Percentiles rank a stretch among this genome's conserved stretches.
Evolutionary conservation across 2,888 invertebrate species (phyloP).

Genomic region (Hyposoter dolosus): DNA sequence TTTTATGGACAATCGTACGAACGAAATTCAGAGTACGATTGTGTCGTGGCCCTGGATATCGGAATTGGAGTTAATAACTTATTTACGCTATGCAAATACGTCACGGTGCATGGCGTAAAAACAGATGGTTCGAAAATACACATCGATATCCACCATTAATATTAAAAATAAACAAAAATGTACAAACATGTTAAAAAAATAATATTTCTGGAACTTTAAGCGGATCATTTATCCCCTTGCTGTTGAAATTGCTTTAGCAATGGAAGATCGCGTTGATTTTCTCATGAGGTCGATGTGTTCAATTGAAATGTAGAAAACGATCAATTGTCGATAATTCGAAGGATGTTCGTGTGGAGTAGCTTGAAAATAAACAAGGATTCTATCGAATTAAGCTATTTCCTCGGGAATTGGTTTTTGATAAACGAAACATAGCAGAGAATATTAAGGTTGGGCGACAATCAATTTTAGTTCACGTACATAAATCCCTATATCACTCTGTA

Average conservation of each 20-base stretch:
- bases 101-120: not conserved
- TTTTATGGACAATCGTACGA: slow-evolving; percentile 1
- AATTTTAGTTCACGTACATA: slow-evolving; percentile 18
- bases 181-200: not conserved
- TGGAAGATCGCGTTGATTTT: not conserved
- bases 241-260: not conserved
- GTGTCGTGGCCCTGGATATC: not conserved
- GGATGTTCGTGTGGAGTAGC: not conserved
- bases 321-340: not conserved
- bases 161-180: not conserved
- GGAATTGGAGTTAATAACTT: not conserved
- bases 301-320: not conserved
- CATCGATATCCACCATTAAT: not conserved
- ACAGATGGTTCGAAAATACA: no score
- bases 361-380: not conserved
- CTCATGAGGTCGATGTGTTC: not conserved
- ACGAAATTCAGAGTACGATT: slow-evolving; percentile 2
- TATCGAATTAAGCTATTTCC: not conserved
- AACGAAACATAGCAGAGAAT: not conserved
- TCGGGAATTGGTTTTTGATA: not conserved
- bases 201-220: not conserved
- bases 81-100: not conserved
- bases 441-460: not conserved
- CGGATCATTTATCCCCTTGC: not conserved
- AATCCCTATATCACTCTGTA: not conserved